Conservation (phyloP, 1,140 invertebrate species). For the Heterodera schachtii region DNA sequence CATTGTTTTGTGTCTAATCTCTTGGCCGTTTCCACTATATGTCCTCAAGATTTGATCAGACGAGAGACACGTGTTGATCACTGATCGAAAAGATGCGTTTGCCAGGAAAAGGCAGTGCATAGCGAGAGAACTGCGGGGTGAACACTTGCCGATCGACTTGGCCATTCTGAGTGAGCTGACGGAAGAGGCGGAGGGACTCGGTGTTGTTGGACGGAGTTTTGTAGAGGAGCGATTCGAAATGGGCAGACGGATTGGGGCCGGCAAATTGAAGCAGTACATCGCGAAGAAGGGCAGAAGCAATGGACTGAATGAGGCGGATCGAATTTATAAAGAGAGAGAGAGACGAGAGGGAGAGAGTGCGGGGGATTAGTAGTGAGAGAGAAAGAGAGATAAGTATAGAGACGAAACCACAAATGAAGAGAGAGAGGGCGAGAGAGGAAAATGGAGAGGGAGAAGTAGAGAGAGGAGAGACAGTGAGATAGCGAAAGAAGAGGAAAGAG, state of each 20-base stretch:
- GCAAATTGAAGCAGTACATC: constrained; percentile 1
- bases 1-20: no score
- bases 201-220: constrained; percentile 9
- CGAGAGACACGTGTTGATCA: background rate
- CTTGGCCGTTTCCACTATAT: no score
- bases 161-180: background rate
- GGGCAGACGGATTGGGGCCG: background rate
- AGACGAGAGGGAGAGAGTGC: background rate
- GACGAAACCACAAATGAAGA: no score
- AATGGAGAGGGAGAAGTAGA: no score
- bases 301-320: background rate
- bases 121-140: constrained; percentile 4
- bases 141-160: background rate
- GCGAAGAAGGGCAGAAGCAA: background rate
- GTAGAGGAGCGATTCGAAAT: background rate
- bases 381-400: background rate
- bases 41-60: background rate
- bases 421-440: no score
- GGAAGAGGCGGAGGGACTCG: background rate
- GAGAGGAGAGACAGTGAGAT: no score
- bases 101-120: background rate
- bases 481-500: no score
- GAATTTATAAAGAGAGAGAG: background rate
- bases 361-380: background rate
- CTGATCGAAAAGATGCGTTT: background rate